phyloP scores from a whole-genome alignment of 2,797 vertebrate genomes.

The Sebastes itinus region DNA sequence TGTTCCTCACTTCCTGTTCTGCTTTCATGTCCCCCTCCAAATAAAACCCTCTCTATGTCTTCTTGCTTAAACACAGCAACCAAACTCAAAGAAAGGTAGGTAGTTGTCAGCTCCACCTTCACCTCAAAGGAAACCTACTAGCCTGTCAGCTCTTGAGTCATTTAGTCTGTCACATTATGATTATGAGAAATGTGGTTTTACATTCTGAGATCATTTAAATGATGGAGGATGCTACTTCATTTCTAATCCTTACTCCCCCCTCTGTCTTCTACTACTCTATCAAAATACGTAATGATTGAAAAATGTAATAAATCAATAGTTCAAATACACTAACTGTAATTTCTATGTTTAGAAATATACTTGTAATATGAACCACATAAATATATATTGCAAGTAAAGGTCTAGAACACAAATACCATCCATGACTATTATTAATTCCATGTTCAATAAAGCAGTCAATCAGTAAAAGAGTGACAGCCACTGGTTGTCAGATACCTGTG shows the following conservation, averaged over 20 bases:
- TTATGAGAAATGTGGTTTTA: slow-evolving; percentile 6
- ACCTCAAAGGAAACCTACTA: background rate
- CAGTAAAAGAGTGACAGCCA: background rate
- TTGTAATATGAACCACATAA: background rate
- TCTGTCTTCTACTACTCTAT: background rate
- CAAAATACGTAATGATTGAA: background rate
- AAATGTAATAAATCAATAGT: background rate
- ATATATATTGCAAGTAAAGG: background rate
- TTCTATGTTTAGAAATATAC: background rate
- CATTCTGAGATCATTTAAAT: background rate
- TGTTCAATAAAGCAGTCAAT: background rate
- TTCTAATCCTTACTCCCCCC: background rate
- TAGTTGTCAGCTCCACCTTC: background rate
- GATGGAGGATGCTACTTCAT: background rate
- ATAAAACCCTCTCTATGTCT: background rate
- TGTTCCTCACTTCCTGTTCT: slow-evolving; percentile 33
- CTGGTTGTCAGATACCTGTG: slow-evolving; percentile 19
- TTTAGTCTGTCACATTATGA: slow-evolving; percentile 3
- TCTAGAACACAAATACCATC: background rate
- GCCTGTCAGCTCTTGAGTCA: slow-evolving; percentile 1
- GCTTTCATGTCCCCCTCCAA: background rate
- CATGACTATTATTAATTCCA: background rate
- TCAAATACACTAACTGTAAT: background rate
- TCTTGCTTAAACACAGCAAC: background rate
- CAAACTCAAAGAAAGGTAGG: background rate